These are phyloP conservation scores for Odobenus rosmarus DNA, from an alignment of 2,113 vertebrate species.

Conservation along the genomic window DNA sequence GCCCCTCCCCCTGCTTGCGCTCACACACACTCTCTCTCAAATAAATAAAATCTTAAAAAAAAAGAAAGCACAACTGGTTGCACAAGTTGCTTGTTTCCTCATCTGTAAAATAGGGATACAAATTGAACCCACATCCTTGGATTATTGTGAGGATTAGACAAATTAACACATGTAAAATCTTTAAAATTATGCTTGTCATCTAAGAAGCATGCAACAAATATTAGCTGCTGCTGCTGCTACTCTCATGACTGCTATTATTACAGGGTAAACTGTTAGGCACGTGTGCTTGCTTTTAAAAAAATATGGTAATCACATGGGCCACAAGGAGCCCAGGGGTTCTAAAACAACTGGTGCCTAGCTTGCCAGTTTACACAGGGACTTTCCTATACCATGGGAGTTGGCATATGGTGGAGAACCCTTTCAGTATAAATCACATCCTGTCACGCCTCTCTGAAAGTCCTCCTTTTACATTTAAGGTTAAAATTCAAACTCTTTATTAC, in stretches of 20 bases:
- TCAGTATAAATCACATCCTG: neutral
- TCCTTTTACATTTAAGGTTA: neutral
- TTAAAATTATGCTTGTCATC: neutral
- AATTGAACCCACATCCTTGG: neutral
- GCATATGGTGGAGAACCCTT: neutral
- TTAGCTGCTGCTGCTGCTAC: neutral
- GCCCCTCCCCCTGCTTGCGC: neutral
- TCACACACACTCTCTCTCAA: neutral
- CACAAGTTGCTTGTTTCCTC: neutral
- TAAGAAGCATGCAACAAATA: neutral
- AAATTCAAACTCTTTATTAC: neutral
- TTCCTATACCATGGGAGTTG: neutral
- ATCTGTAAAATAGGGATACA: neutral
- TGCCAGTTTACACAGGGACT: neutral
- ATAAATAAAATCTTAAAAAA: neutral
- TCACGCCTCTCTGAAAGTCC: neutral
- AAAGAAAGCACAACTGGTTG: neutral
- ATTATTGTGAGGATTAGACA: neutral
- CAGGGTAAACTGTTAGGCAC: neutral
- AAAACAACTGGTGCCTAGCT: neutral
- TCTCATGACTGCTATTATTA: neutral
- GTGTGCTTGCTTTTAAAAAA: constrained; percentile 5
- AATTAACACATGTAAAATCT: neutral
- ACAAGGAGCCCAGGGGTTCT: neutral
- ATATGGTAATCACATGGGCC: neutral